Percentiles rank a stretch among this genome's conserved stretches.
These are phyloP conservation scores for Pipistrellus pipistrellus DNA, from an alignment of 2,797 vertebrate species.

Conservation along the genomic window DNA sequence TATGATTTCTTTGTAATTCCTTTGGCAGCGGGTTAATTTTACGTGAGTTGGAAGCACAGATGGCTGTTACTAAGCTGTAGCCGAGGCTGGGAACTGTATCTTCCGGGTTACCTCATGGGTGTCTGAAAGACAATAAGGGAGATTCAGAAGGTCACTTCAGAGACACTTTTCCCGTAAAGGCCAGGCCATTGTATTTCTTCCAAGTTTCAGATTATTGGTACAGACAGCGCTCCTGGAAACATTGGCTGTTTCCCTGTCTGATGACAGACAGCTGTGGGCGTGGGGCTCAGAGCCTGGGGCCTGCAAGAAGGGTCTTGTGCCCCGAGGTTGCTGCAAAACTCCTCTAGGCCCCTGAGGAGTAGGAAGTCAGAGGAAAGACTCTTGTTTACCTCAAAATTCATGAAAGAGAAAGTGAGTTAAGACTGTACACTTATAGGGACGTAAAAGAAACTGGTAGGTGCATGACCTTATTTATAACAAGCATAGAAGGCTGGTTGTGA, in stretches of 20 bases:
- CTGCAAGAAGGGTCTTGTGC: no score
- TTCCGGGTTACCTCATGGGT: background rate
- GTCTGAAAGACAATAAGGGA: slow-evolving; percentile 54
- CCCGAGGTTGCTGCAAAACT: background rate
- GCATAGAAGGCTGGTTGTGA: background rate
- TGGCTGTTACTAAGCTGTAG: slow-evolving; percentile 29
- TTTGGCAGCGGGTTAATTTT: slow-evolving; percentile 76
- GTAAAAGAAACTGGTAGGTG: background rate
- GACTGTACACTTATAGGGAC: background rate
- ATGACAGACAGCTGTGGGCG: background rate
- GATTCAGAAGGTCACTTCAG: slow-evolving; percentile 57
- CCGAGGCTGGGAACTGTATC: slow-evolving; percentile 35
- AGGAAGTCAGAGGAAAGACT: background rate
- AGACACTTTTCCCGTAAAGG: slow-evolving; percentile 42
- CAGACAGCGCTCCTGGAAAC: slow-evolving; percentile 33
- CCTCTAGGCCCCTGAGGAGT: background rate
- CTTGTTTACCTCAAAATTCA: background rate
- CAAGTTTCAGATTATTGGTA: slow-evolving; percentile 52
- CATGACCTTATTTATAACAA: background rate
- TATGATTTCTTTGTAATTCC: slow-evolving; percentile 65
- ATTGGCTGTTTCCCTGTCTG: slow-evolving; percentile 9
- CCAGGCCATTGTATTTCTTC: slow-evolving; percentile 65
- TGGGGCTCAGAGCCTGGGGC: background rate
- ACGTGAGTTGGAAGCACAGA: slow-evolving; percentile 24
- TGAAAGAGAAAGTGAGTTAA: background rate